A percentile compares a stretch with the other conserved stretches of the same genome.
Evolutionary conservation across 2,888 invertebrate genomes (phyloP).

Genomic region (Rhimphoctona megacephalus): DNA sequence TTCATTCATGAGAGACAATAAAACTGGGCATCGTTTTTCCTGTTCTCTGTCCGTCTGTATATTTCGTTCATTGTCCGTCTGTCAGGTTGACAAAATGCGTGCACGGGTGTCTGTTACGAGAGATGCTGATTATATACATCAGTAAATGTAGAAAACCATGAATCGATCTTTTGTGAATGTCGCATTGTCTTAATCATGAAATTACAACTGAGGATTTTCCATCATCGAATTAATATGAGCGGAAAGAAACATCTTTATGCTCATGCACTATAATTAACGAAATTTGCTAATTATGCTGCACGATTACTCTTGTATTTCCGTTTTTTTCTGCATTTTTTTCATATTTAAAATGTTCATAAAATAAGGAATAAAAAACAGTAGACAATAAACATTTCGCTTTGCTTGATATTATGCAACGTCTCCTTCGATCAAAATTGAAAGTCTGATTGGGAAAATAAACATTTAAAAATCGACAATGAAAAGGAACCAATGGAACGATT

Average conservation of each 20-base stretch:
- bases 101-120: not conserved
- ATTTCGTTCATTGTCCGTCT: not conserved
- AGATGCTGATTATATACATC: not conserved
- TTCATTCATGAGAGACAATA: constrained; percentile 31
- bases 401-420: not conserved
- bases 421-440: not conserved
- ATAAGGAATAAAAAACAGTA: not conserved
- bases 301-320: too few relatives aligned
- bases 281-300: not conserved
- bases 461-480: not conserved
- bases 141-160: not conserved
- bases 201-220: not conserved
- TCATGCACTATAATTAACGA: not conserved
- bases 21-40: not conserved
- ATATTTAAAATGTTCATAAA: too few relatives aligned
- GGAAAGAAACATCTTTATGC: not conserved
- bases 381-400: not conserved
- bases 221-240: too few relatives aligned
- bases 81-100: not conserved
- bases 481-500: not conserved
- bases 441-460: not conserved
- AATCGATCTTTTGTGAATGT: not conserved
- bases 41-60: not conserved
- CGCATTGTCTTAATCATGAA: not conserved
- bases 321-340: too few relatives aligned